Percentiles rank a stretch among this genome's conserved stretches.
Evolutionary conservation across 2,113 vertebrate genomes (phyloP).

Genomic region (Varanus salvator): DNA sequence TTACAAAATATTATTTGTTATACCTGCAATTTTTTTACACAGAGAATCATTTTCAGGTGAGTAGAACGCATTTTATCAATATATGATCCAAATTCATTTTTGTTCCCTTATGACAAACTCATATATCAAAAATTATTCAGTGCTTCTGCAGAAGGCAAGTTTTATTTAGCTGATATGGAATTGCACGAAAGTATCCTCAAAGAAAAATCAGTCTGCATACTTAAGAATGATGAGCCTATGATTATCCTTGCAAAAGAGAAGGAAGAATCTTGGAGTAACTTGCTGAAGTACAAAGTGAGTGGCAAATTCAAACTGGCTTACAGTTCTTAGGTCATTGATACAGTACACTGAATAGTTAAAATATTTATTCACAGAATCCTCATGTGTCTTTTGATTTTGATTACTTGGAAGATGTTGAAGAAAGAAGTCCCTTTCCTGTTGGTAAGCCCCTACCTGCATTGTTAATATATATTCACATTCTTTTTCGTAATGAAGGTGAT

Average conservation of each 20-base stretch:
- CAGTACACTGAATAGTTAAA: not conserved
- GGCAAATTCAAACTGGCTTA: not conserved
- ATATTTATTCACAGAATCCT: slow-evolving; percentile 69
- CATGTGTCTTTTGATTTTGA: slow-evolving; percentile 80
- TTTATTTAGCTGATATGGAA: slow-evolving; percentile 77
- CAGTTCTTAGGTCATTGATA: rapidly evolving
- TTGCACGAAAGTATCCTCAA: slow-evolving; percentile 64
- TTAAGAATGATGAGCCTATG: slow-evolving; percentile 64
- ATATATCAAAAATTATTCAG: slow-evolving; percentile 50
- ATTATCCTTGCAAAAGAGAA: slow-evolving; percentile 74
- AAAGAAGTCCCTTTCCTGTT: slow-evolving; percentile 56
- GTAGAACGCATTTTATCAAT: not conserved
- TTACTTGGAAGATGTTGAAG: slow-evolving; percentile 75
- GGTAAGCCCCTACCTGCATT: slow-evolving; percentile 63
- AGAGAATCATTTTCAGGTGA: slow-evolving; percentile 81
- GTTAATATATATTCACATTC: not conserved
- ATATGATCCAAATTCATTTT: not conserved
- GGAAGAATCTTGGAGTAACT: slow-evolving; percentile 60
- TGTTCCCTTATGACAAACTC: not conserved
- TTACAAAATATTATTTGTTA: slow-evolving; percentile 56
- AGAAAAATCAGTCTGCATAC: slow-evolving; percentile 62
- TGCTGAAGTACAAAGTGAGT: slow-evolving; percentile 76
- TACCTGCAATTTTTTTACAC: slow-evolving; percentile 71
- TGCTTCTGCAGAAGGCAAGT: slow-evolving; percentile 73
- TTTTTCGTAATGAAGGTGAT: not conserved